Evolutionary conservation across 1,140 invertebrate species (phyloP).

Genomic region (Lepeophtheirus salmonis): DNA sequence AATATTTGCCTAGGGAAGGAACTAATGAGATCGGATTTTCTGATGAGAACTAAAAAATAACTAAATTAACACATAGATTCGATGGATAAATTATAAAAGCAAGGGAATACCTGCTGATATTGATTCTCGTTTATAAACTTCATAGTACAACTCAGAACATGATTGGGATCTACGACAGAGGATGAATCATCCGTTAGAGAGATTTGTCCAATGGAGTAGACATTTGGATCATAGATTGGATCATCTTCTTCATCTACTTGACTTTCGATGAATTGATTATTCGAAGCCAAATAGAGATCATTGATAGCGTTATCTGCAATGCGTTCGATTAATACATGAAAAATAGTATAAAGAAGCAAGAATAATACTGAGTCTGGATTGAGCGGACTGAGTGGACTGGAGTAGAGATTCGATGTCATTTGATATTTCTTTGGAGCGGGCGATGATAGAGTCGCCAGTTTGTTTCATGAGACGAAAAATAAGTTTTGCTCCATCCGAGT

Average conservation of each 20-base stretch:
- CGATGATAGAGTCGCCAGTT: not conserved
- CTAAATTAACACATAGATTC: no score
- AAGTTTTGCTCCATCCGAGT: not conserved
- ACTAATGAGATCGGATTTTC: not conserved
- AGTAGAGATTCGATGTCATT: not conserved
- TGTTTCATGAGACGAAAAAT: not conserved
- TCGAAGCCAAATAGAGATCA: not conserved
- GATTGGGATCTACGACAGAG: no score
- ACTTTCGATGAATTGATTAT: not conserved
- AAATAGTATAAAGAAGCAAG: not conserved
- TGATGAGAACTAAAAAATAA: not conserved
- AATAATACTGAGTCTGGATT: not conserved
- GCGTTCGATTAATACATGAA: not conserved
- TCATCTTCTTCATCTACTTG: not conserved
- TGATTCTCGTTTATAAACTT: no score
- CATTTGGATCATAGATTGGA: not conserved
- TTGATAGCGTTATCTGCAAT: not conserved
- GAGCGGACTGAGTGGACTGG: not conserved
- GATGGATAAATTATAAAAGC: not conserved
- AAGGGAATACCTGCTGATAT: not conserved
- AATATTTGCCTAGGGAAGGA: no score
- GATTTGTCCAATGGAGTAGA: no score
- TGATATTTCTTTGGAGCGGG: not conserved
- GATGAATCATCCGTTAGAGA: no score
- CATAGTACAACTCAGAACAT: no score